Conservation (phyloP, 2,888 invertebrate species). For the Thera britannica region DNA sequence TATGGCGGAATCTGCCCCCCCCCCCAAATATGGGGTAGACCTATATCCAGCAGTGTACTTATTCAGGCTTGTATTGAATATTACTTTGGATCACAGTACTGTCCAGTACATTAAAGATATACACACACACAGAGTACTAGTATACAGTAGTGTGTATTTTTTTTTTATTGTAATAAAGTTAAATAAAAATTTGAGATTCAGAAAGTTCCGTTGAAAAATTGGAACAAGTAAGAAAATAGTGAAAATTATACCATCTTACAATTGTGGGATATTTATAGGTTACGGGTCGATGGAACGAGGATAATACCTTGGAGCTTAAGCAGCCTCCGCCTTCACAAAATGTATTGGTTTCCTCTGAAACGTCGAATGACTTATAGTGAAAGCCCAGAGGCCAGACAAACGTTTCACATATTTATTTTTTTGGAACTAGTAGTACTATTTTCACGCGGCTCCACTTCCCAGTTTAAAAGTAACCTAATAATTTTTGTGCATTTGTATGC, state of each 20-base stretch:
- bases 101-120: too few relatives aligned
- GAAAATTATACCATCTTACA: conserved; percentile 6
- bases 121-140: too few relatives aligned
- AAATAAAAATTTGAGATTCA: background rate
- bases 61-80: too few relatives aligned
- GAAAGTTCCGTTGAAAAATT: background rate
- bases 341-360: conserved; percentile 23
- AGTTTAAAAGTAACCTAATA: too few relatives aligned
- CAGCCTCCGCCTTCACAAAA: conserved; percentile 3
- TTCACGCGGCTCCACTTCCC: too few relatives aligned
- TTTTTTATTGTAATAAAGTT: too few relatives aligned
- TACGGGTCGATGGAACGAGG: conserved; percentile 8
- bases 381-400: background rate
- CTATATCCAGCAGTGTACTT: too few relatives aligned
- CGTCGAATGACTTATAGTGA: background rate
- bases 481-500: too few relatives aligned
- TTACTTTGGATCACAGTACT: too few relatives aligned
- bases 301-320: conserved; percentile 12
- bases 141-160: too few relatives aligned
- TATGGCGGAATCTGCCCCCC: too few relatives aligned
- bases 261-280: conserved; percentile 9
- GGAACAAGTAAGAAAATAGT: conserved; percentile 1
- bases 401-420: background rate
- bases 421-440: background rate
- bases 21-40: too few relatives aligned